Conservation (phyloP, 2,113 vertebrate genomes). For the Miniopterus natalensis region DNA sequence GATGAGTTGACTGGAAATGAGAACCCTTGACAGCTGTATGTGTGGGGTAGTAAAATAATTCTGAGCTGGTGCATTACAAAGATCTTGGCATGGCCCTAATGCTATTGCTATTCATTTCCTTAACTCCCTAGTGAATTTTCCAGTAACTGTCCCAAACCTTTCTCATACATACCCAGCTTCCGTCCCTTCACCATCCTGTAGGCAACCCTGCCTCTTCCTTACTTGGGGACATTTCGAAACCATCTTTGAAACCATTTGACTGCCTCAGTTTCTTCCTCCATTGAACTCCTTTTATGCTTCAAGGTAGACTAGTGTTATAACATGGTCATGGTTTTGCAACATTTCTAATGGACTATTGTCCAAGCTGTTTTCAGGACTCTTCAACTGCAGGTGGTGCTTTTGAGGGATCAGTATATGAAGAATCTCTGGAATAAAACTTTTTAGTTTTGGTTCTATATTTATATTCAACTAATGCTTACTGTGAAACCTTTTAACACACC, state of each 20-base stretch:
- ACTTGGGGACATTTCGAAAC: background rate
- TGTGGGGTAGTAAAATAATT: background rate
- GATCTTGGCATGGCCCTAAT: background rate
- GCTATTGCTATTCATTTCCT: background rate
- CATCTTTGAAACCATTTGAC: conserved; percentile 1
- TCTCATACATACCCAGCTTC: background rate
- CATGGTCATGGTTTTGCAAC: background rate
- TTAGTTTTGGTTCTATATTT: conserved; percentile 22
- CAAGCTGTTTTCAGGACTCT: background rate
- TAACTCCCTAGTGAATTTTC: background rate
- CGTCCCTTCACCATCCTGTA: background rate
- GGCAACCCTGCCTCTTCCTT: background rate
- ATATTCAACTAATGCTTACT: background rate
- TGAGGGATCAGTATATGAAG: background rate
- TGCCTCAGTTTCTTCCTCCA: background rate
- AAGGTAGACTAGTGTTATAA: background rate
- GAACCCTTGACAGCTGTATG: background rate
- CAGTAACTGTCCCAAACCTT: background rate
- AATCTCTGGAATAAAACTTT: background rate
- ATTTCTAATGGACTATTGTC: background rate
- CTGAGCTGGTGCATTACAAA: background rate
- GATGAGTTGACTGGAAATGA: background rate
- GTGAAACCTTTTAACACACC: background rate
- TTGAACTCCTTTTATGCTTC: background rate
- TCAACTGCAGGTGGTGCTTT: background rate